Percentiles rank a stretch among this genome's conserved stretches.
Evolutionary conservation across 2,888 invertebrate species (phyloP).

Genomic region (Glyphotaelius pellucidus): DNA sequence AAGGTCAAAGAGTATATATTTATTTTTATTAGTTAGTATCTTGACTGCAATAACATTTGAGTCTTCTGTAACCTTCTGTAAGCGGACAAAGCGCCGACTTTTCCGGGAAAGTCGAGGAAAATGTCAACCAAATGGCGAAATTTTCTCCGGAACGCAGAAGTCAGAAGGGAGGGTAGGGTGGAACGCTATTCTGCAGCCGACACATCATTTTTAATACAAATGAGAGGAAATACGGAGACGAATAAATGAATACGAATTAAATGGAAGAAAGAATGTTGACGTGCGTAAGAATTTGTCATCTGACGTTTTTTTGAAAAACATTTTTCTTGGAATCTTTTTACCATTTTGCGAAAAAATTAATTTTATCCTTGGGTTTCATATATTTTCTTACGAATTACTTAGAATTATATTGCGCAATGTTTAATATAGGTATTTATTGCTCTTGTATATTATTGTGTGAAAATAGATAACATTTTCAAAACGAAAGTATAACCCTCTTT

Average conservation of each 20-base stretch:
- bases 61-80: conserved; percentile 34
- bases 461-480: too few species aligned
- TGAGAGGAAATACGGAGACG: conserved; percentile 80
- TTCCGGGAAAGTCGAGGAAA: conserved; percentile 54
- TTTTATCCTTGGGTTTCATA: not conserved
- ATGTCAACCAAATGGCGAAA: conserved; percentile 61
- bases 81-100: conserved; percentile 46
- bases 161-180: conserved; percentile 68
- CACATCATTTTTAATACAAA: conserved; percentile 81
- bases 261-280: conserved; percentile 32
- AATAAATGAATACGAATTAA: conserved; percentile 79
- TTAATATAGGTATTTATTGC: not conserved
- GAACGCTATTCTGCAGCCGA: conserved; percentile 75
- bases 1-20: not conserved
- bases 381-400: not conserved
- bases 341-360: not conserved
- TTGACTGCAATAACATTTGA: conserved; percentile 33
- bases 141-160: not conserved
- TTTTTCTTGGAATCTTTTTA: conserved; percentile 7
- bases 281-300: conserved; percentile 46
- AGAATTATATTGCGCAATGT: not conserved
- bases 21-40: not conserved
- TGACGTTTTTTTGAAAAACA: conserved; percentile 17
- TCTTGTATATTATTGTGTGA: not conserved
- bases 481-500: too few species aligned